phyloP scores from a whole-genome alignment of 2,113 vertebrate genomes.

The Bufo gargarizans region DNA sequence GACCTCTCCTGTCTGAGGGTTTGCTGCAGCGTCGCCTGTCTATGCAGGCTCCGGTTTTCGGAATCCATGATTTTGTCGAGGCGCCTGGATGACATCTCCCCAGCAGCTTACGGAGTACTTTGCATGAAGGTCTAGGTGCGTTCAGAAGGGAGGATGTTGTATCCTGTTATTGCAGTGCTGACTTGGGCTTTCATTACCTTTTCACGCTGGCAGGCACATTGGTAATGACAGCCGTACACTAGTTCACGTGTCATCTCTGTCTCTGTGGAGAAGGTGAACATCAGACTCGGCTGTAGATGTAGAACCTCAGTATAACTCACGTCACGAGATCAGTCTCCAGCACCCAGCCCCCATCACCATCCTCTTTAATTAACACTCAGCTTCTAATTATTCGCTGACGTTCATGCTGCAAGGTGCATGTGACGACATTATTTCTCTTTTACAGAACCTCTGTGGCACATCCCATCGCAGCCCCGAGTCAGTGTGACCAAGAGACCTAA shows the following conservation, averaged over 20 bases:
- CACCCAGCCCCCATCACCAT: slow-evolving; percentile 7
- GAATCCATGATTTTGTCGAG: no score
- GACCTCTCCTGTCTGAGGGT: no score
- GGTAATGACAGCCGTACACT: not conserved
- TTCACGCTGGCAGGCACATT: no score
- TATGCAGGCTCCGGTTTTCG: no score
- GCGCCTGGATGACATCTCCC: no score
- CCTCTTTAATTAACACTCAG: slow-evolving; percentile 46
- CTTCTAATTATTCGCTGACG: slow-evolving; percentile 50
- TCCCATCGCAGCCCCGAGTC: slow-evolving; percentile 73
- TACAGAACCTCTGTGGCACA: slow-evolving; percentile 89
- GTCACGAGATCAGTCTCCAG: not conserved
- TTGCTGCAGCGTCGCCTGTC: no score
- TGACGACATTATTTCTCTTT: slow-evolving; percentile 23
- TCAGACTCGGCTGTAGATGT: not conserved
- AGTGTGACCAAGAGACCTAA: slow-evolving; percentile 72
- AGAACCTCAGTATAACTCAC: not conserved
- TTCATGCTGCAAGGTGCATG: not conserved
- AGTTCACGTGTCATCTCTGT: not conserved
- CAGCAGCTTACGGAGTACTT: no score
- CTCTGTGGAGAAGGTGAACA: not conserved
- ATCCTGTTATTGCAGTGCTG: not conserved
- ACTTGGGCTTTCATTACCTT: not conserved
- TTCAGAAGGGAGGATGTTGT: not conserved
- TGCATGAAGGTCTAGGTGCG: not conserved